phyloP scores from a whole-genome alignment of 2,888 invertebrate species.

The Neoitamus cyanurus region DNA sequence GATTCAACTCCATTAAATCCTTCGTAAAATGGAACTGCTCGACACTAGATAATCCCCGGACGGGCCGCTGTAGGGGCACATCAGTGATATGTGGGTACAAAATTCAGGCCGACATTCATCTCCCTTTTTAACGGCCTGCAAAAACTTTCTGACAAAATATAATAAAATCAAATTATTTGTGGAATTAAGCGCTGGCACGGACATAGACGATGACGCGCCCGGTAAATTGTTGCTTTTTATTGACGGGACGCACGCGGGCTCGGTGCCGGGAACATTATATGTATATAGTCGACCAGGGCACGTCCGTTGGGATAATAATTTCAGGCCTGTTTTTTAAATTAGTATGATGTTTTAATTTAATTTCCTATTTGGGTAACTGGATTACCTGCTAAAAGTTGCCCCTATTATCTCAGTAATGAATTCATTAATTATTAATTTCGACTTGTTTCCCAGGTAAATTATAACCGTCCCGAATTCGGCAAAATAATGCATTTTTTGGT shows the following conservation, averaged over 20 bases:
- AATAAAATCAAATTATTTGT: slow-evolving; percentile 20
- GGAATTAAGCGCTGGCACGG: neutral
- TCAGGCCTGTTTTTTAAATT: neutral
- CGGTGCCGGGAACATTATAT: neutral
- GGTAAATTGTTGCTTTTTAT: neutral
- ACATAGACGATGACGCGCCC: neutral
- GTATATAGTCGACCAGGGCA: neutral
- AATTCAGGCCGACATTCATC: neutral
- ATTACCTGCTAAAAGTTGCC: neutral
- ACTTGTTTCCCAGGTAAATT: slow-evolving; percentile 5
- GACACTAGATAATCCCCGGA: neutral
- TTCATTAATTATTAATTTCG: slow-evolving; percentile 28
- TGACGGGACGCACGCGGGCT: neutral
- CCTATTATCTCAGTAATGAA: slow-evolving; percentile 14
- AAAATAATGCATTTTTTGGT: neutral
- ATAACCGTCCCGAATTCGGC: neutral
- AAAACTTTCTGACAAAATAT: neutral
- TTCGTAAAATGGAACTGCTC: neutral
- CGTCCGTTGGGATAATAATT: slow-evolving; percentile 1
- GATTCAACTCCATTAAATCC: slow-evolving; percentile 32
- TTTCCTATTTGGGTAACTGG: neutral
- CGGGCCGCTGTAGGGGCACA: neutral
- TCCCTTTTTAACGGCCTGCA: neutral
- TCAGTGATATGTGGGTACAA: neutral
- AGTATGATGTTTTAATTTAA: slow-evolving; percentile 11